phyloP scores from a whole-genome alignment of 2,113 vertebrate species.

The Centropristis striata region DNA sequence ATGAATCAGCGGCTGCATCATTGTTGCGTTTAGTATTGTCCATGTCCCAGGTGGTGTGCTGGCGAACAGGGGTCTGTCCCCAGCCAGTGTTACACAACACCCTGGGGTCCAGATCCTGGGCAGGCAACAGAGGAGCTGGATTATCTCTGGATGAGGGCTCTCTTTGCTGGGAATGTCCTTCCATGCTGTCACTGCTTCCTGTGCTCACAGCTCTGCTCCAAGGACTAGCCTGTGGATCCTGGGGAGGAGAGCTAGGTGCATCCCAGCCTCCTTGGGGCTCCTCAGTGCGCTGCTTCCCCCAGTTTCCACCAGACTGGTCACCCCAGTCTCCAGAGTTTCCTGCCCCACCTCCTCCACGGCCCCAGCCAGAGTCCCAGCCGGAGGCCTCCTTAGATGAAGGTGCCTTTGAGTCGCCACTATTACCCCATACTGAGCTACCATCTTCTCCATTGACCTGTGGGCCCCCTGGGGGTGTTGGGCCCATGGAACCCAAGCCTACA shows the following conservation, averaged over 20 bases:
- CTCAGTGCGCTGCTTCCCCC: constrained; percentile 87
- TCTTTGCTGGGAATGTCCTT: constrained; percentile 83
- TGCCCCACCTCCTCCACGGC: constrained; percentile 84
- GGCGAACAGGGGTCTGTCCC: constrained; percentile 98
- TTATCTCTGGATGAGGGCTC: constrained; percentile 84
- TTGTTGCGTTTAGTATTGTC: constrained; percentile 91
- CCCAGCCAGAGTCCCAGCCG: constrained; percentile 92
- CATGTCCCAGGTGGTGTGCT: constrained; percentile 98
- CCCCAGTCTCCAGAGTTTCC: constrained; percentile 88
- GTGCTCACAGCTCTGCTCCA: constrained; percentile 90
- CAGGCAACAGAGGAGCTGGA: constrained; percentile 86
- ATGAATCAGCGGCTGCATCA: constrained; percentile 92
- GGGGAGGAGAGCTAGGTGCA: constrained; percentile 78
- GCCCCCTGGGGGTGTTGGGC: constrained; percentile 87
- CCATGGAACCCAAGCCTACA: constrained; percentile 91
- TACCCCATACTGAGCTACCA: constrained; percentile 92
- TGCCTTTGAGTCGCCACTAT: constrained; percentile 88
- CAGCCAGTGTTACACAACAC: constrained; percentile 98
- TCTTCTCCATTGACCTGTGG: constrained; percentile 85
- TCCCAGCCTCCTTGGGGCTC: constrained; percentile 91
- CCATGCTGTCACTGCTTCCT: constrained; percentile 91
- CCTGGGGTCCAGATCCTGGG: constrained; percentile 95
- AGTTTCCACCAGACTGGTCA: constrained; percentile 83
- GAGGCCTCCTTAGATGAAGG: constrained; percentile 77
- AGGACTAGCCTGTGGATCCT: constrained; percentile 84